Evolutionary conservation across 2,888 invertebrate species (phyloP), one percentile per base, ranked within the genome.

Genomic region (Eupithecia subumbrata): DNA sequence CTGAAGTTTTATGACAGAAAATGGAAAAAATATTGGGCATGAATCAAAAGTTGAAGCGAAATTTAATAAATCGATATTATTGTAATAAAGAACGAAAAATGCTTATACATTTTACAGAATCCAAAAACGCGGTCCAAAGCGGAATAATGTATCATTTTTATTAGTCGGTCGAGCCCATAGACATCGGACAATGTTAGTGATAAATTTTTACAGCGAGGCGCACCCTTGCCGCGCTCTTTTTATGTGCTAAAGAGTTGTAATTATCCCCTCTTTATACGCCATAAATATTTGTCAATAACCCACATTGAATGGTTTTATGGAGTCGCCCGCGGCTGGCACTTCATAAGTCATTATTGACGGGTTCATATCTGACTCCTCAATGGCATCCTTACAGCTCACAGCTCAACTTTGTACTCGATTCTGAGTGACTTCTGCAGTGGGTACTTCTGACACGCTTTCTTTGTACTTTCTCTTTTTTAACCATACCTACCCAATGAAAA

Each of bases 231-330:
- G 83, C 84, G 85, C 79, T 84, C 87, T 89, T 92, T 94, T 94
- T 94, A 94, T 91, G 91, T 89, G 90, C 90, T 91, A 94, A 94
- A 94, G 93, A 95, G 93, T 94, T 94, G 93, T 94, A 94, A 95
- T 95, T 95, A 94, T 93, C 91, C 92, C 91, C 92, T 93, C 89
- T 93, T 94, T 93, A 93, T 94, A 92, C 90, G 90, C 91, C 91
- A 93, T 94, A 94, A 94, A 94, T 94, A 94, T 94, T 94, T 94
- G 94, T 93, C 94, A 94, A 93, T 94, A 94, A 92, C 91, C 92
- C 90, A 89, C 92, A 90, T 88, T 92, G 90, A 92, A 93, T 92
- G 91, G 90, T 88, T 93, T 94, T 93, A 94, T 94, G 92, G 90
- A 92, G 88, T 92, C 87, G 88, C 89, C 89, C 88, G 91, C 89